Conservation (phyloP, 2,113 vertebrate genomes). For the Dipodomys spectabilis region DNA sequence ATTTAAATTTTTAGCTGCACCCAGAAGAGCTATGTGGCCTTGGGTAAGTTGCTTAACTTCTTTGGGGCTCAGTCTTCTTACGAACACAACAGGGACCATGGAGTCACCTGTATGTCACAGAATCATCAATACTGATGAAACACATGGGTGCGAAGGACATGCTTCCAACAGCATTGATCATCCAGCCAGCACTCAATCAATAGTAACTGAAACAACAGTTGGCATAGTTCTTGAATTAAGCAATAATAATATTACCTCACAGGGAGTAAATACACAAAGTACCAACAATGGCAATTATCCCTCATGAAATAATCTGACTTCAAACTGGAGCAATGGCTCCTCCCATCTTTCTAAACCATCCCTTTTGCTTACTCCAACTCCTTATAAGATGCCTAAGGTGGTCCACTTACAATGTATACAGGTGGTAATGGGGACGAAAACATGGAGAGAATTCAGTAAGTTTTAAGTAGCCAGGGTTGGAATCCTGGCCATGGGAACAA, state of each 20-base stretch:
- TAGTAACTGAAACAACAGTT: slow-evolving; percentile 29
- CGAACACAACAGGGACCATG: neutral
- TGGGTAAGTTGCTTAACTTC: slow-evolving; percentile 29
- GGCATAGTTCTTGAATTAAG: slow-evolving; percentile 33
- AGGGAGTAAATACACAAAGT: slow-evolving; percentile 48
- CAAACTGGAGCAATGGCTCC: neutral
- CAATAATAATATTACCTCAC: slow-evolving; percentile 61
- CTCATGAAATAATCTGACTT: neutral
- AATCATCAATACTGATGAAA: neutral
- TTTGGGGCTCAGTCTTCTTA: slow-evolving; percentile 20
- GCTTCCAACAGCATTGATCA: neutral
- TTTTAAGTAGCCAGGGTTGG: neutral
- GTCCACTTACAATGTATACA: neutral
- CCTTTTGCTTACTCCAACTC: neutral
- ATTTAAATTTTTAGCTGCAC: neutral
- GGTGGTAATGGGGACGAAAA: neutral
- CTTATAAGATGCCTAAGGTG: neutral
- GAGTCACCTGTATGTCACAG: neutral
- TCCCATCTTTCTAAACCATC: neutral
- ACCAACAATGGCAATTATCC: slow-evolving; percentile 42
- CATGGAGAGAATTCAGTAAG: neutral
- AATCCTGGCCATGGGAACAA: neutral
- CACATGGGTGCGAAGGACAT: neutral
- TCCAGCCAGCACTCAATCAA: neutral
- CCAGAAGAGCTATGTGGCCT: slow-evolving; percentile 31